Conservation (phyloP, 2,888 invertebrate species). For the Epicampocera succincta region DNA sequence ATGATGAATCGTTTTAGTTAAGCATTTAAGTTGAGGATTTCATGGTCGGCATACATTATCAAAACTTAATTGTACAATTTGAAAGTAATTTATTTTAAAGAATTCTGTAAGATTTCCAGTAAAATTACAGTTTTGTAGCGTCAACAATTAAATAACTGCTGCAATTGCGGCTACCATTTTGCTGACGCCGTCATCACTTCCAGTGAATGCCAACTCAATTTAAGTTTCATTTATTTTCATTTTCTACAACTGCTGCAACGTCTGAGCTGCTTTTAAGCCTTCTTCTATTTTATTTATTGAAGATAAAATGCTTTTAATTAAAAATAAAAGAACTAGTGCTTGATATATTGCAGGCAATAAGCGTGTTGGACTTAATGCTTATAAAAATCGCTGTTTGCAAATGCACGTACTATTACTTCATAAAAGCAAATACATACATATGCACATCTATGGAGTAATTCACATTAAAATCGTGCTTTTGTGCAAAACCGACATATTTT, state of each 20-base stretch:
- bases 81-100: no score
- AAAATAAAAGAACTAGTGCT: not conserved
- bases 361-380: not conserved
- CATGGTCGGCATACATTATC: no score
- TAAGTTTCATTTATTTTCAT: no score
- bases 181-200: no score
- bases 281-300: not conserved
- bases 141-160: no score
- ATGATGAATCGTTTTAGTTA: not conserved
- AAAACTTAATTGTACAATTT: no score
- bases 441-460: not conserved
- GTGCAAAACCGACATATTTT: not conserved
- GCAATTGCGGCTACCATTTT: no score
- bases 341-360: conserved; percentile 9
- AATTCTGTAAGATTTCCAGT: not conserved
- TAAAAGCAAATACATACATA: not conserved
- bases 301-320: not conserved
- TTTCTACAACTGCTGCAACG: no score
- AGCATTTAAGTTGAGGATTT: no score
- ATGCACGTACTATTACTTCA: not conserved
- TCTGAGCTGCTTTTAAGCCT: no score
- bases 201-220: no score
- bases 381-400: not conserved
- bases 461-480: not conserved
- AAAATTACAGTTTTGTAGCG: not conserved